phyloP scores from a whole-genome alignment of 2,888 invertebrate genomes.

The Monochamus alternatus region DNA sequence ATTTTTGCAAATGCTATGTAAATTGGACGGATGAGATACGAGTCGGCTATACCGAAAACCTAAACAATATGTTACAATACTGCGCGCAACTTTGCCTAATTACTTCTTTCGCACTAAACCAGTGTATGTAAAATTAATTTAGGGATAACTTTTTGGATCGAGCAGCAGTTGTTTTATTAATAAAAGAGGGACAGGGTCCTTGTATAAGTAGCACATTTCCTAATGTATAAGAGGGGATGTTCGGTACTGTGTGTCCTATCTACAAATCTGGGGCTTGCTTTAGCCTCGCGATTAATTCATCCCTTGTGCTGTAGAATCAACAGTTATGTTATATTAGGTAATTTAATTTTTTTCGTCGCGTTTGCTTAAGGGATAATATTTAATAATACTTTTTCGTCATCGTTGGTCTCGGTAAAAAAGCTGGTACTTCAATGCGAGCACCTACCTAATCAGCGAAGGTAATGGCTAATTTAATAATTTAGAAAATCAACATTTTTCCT shows the following conservation, averaged over 20 bases:
- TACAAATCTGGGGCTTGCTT: conserved; percentile 62
- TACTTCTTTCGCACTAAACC: conserved; percentile 4
- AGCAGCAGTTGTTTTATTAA: neutral
- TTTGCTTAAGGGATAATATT: conserved; percentile 31
- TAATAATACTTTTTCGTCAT: conserved; percentile 32
- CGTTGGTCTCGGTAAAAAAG: conserved; percentile 17
- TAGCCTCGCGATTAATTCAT: conserved; percentile 63
- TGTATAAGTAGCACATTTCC: conserved; percentile 8
- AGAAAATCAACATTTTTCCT: conserved; percentile 49
- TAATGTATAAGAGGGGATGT: conserved; percentile 21
- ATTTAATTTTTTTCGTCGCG: conserved; percentile 46
- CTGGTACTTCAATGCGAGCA: conserved; percentile 14
- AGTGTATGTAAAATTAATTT: conserved; percentile 8
- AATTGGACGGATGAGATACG: too few relatives aligned
- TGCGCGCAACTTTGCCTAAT: conserved; percentile 1
- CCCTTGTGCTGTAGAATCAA: conserved; percentile 61
- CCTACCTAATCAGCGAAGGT: conserved; percentile 40
- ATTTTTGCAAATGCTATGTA: too few relatives aligned
- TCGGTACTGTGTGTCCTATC: conserved; percentile 62
- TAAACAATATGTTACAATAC: neutral
- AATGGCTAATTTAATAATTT: conserved; percentile 53
- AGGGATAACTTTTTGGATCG: neutral
- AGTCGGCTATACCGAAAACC: neutral
- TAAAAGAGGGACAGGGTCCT: neutral
- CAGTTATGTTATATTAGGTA: conserved; percentile 57